phyloP scores from a whole-genome alignment of 2,888 invertebrate species.

The Lacanobia oleracea region DNA sequence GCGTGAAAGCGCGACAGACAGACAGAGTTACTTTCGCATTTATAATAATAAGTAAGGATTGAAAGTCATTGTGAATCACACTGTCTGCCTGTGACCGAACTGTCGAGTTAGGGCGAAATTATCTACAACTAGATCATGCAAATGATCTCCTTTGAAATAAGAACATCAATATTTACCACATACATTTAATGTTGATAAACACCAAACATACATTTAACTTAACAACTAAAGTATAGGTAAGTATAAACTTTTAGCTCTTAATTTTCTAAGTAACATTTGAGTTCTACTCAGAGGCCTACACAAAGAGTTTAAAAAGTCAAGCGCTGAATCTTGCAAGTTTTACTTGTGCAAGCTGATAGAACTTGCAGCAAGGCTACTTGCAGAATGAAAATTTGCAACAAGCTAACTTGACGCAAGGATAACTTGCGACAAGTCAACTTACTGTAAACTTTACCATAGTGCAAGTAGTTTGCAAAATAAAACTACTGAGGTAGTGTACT shows the following conservation, averaged over 20 bases:
- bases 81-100: too few relatives aligned
- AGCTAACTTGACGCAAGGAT: not conserved
- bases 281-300: constrained; percentile 28
- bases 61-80: too few relatives aligned
- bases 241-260: constrained; percentile 55
- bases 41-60: too few relatives aligned
- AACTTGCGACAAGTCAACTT: constrained; percentile 14
- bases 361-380: constrained; percentile 13
- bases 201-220: constrained; percentile 53
- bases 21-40: too few relatives aligned
- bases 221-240: constrained; percentile 21
- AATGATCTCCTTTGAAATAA: not conserved
- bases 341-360: constrained; percentile 1
- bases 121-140: too few relatives aligned
- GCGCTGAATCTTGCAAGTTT: not conserved
- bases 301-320: not conserved
- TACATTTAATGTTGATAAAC: constrained; percentile 70
- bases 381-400: not conserved
- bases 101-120: too few relatives aligned
- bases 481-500: not conserved
- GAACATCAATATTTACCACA: constrained; percentile 33
- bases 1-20: too few relatives aligned
- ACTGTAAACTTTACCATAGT: not conserved
- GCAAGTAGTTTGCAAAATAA: constrained; percentile 13
- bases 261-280: constrained; percentile 42